phyloP scores from a whole-genome alignment of 1,140 invertebrate species.

The Wiebesia pumilae region DNA sequence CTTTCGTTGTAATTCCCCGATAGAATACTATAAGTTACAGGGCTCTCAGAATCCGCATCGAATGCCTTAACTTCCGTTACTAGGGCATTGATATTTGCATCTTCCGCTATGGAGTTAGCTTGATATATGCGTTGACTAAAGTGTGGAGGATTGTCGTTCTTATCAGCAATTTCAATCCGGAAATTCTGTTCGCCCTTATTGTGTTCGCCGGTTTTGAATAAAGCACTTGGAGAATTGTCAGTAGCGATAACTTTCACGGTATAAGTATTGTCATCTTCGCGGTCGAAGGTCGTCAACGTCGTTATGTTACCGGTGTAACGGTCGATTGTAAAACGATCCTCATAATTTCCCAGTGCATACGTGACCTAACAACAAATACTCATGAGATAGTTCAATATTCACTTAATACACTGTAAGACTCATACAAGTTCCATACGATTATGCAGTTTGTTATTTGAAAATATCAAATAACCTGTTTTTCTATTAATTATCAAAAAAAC shows the following conservation, averaged over 20 bases:
- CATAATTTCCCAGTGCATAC: conserved; percentile 83
- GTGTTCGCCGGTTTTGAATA: conserved; percentile 79
- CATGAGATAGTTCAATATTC: too few species aligned
- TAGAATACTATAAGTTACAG: conserved; percentile 87
- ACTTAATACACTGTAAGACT: too few species aligned
- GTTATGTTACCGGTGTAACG: conserved; percentile 88
- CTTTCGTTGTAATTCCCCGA: conserved; percentile 85
- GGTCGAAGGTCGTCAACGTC: conserved; percentile 85
- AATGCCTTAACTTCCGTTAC: conserved; percentile 89
- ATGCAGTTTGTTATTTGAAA: too few species aligned
- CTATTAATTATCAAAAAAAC: too few species aligned
- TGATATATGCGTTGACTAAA: conserved; percentile 85
- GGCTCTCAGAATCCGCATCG: conserved; percentile 87
- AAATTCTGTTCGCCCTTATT: conserved; percentile 86
- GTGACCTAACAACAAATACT: conserved; percentile 74
- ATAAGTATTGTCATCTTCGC: conserved; percentile 86
- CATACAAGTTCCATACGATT: too few species aligned
- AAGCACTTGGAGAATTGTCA: conserved; percentile 89
- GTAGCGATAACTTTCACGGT: conserved; percentile 89
- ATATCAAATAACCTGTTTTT: too few species aligned
- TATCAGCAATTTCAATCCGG: conserved; percentile 91
- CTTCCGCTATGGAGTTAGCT: conserved; percentile 86
- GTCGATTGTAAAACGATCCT: conserved; percentile 86
- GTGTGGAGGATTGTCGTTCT: conserved; percentile 90
- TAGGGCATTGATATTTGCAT: conserved; percentile 85